Base-by-base conservation (phyloP, 2,113 vertebrate genomes). In the Dolichallabes microphthalmus region DNA sequence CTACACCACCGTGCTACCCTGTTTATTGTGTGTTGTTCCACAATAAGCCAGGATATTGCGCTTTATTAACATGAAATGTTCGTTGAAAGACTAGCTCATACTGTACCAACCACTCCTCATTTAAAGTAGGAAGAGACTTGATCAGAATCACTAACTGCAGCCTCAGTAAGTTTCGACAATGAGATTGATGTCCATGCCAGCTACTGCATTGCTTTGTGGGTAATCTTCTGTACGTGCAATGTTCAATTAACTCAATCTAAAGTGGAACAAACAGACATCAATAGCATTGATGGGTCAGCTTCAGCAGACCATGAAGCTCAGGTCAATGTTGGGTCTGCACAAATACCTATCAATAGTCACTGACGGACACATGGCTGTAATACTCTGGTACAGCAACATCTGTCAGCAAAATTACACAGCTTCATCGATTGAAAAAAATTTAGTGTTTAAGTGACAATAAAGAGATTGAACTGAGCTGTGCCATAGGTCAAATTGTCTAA, bases 261-360 rank as follows among this genome's bases (percentile, higher is more conserved):
- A 86, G 82, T 69, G 73, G 75, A 75, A 87, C 71, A 74, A 84
- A 75, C 79, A 57, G 82, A 82, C 86, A 89, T 90, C 88, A 82
- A 93, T 91, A 89, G 63, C 84, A 45, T 84, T n/a, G 77, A 91
- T 89, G 90, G 89, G 92, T 90, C 66, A 63, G 64, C 64, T 79
- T 88, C 85, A 83, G 73, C 75, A 77, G 85, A 88, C 69, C 78
- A 86, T 86, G 76, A 53, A 80, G 89, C 91, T 90, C 87, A 87
- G 92, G 93, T 93, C 92, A 93, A 90, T 94, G 90, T 90, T 87
- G 82, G 90, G 88, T 84, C 85, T 30, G 35, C 52, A 82, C 82
- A 53, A 80, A 84, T 64, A 45, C 79, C 68, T 55, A 84, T 58
- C 73, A 11, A 66, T 66, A 66, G 39, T 27, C 52, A 6, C 58